These are phyloP conservation scores for Dicerorhinus sumatrensis DNA, from an alignment of 2,113 vertebrate species.

Conservation along the genomic window DNA sequence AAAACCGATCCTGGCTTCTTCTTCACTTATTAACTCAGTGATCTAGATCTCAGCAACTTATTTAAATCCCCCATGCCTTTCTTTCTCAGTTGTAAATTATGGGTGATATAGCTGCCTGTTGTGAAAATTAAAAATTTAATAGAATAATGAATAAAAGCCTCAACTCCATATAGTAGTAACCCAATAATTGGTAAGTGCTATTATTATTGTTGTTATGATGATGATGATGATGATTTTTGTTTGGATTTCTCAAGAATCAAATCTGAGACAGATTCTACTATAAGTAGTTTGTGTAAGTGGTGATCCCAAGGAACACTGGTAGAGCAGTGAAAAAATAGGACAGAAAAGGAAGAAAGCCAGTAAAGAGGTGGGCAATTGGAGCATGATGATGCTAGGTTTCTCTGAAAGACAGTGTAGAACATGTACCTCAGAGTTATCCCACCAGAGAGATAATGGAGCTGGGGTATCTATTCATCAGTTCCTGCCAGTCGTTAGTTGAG, in stretches of 20 bases:
- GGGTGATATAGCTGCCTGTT: background rate
- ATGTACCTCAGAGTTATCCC: background rate
- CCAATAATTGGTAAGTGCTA: background rate
- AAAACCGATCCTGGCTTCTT: background rate
- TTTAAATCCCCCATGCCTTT: background rate
- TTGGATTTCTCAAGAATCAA: background rate
- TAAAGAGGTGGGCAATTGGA: background rate
- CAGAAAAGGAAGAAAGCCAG: background rate
- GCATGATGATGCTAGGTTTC: background rate
- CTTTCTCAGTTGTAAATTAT: background rate
- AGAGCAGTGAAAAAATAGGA: background rate
- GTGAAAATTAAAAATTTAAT: slow-evolving; percentile 28
- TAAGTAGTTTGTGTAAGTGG: background rate
- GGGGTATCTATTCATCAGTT: background rate
- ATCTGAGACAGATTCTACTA: background rate
- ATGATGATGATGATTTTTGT: background rate
- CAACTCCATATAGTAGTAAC: background rate
- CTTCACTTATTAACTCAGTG: slow-evolving; percentile 2
- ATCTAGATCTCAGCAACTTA: background rate
- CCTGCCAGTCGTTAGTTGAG: background rate
- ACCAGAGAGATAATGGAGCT: background rate
- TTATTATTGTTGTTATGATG: background rate
- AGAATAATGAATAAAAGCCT: background rate
- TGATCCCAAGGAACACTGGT: background rate
- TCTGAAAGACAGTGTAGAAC: background rate